Evolutionary conservation across 2,888 invertebrate species (phyloP), one percentile per base, ranked within the genome.

Genomic region (Erebia ligea): DNA sequence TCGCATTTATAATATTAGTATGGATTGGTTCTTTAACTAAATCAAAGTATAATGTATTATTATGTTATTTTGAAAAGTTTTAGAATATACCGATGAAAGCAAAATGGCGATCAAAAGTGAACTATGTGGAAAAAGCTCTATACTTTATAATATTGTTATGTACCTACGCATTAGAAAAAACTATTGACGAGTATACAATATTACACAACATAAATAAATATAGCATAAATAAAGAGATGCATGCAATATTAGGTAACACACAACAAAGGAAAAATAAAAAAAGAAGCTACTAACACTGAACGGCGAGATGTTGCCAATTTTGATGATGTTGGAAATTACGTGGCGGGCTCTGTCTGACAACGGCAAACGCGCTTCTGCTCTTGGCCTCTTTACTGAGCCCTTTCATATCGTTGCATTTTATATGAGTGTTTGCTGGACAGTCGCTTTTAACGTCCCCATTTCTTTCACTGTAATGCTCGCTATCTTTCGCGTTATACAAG

Each of bases 281-380:
- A 77, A 76, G 64, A 74, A 88, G 83, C 94, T 94, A 95, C 95
- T 95, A 95, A 95, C 95, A 95, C 86, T 95, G 95, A 82, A 95
- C 95, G 81, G 95, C 91, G 85, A 95, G 94, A 88, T 94, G 94
- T 87, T 95, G 95, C 94, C 95, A 95, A 89, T 94, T 90, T 80
- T 90, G 88, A 74, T 88, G 88, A 75, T 88, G 89, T 76, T 88
- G 89, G 69, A 83, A 84, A 86, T 85, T 86, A 82, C 94, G 91
- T 86, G 94, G 93, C 87, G 94, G 94, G 88, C 90, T 94, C 87
- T 94, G 95, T 91, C 94, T 94, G 89, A 94, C 95, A 87, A 91
- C 94, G 82, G 94, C 95, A 92, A 94, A 95, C 84, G 94, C 95
- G 91, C 95, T 95, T 88, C 94, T 93, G 90, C 91, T 92, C 93